A percentile compares a stretch with the other conserved stretches of the same genome.
phyloP scores from a whole-genome alignment of 2,888 invertebrate genomes.

The Holacanthella duospinosa region DNA sequence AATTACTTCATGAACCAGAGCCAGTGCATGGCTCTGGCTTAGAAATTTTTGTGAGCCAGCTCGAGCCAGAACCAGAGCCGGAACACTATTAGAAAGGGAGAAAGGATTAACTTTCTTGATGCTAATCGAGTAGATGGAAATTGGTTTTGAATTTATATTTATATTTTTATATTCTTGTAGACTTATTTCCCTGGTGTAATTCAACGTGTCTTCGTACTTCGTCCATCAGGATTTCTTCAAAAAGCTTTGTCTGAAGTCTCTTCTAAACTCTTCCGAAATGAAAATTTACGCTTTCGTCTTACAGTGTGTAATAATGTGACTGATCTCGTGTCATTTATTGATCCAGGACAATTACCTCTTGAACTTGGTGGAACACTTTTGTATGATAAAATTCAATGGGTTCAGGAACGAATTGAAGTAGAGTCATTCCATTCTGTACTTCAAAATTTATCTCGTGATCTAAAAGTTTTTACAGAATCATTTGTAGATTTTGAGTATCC shows the following conservation, averaged over 20 bases:
- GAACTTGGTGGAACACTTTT: slow-evolving; percentile 81
- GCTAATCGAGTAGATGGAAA: not conserved
- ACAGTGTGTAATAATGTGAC: slow-evolving; percentile 66
- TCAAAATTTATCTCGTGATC: slow-evolving; percentile 72
- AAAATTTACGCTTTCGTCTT: slow-evolving; percentile 33
- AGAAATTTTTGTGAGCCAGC: too few relatives aligned
- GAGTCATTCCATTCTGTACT: slow-evolving; percentile 90
- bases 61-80: too few relatives aligned
- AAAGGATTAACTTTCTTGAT: too few relatives aligned
- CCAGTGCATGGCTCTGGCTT: too few relatives aligned
- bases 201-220: slow-evolving; percentile 83
- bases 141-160: not conserved
- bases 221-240: slow-evolving; percentile 88
- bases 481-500: slow-evolving; percentile 86
- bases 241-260: slow-evolving; percentile 93
- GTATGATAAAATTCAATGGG: slow-evolving; percentile 92
- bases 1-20: too few relatives aligned
- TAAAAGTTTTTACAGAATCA: slow-evolving; percentile 76
- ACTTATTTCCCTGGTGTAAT: slow-evolving; percentile 87
- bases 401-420: slow-evolving; percentile 88
- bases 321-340: slow-evolving; percentile 77
- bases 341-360: slow-evolving; percentile 68
- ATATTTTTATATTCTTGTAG: slow-evolving; percentile 49
- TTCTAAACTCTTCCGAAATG: slow-evolving; percentile 43
- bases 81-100: too few relatives aligned